A percentile compares a stretch with the other conserved stretches of the same genome.
Conservation (phyloP, 2,888 invertebrate genomes). For the Ashinkailepas kermadecensis region DNA sequence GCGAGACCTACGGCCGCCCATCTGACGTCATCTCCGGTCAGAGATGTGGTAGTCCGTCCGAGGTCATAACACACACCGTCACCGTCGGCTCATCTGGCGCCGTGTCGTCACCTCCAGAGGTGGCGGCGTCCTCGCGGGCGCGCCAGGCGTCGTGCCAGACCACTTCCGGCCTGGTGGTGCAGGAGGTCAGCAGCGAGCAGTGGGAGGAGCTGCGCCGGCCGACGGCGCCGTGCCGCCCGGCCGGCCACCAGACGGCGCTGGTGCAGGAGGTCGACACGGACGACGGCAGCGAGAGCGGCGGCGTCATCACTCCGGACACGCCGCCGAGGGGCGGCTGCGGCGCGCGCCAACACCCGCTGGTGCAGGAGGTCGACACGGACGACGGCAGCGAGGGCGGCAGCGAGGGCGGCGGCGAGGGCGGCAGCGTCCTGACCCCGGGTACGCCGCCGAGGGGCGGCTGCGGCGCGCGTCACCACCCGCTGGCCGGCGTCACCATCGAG, state of each 20-base stretch:
- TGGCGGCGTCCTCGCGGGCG: not conserved
- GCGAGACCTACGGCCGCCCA: no score
- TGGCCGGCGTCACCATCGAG: not conserved
- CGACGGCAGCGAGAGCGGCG: not conserved
- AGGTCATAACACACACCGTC: no score
- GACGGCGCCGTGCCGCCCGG: not conserved
- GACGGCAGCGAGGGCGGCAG: not conserved
- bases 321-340: not conserved
- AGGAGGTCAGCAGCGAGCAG: slow-evolving; percentile 10
- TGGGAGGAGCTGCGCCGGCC: not conserved
- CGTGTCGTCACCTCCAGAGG: not conserved
- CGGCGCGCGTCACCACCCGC: no score
- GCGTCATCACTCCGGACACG: not conserved
- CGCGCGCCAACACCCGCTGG: no score
- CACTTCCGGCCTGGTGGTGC: not conserved
- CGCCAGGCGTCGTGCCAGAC: not conserved
- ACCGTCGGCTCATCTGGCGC: not conserved
- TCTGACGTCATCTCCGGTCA: no score
- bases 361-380: slow-evolving; percentile 5
- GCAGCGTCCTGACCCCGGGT: not conserved
- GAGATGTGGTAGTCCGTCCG: no score
- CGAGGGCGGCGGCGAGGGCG: not conserved
- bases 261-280: slow-evolving; percentile 13
- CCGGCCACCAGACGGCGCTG: not conserved
- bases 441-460: not conserved